A percentile compares a stretch with the other conserved stretches of the same genome.
Conservation (phyloP, 2,113 vertebrate species). For the Ptyas mucosa region DNA sequence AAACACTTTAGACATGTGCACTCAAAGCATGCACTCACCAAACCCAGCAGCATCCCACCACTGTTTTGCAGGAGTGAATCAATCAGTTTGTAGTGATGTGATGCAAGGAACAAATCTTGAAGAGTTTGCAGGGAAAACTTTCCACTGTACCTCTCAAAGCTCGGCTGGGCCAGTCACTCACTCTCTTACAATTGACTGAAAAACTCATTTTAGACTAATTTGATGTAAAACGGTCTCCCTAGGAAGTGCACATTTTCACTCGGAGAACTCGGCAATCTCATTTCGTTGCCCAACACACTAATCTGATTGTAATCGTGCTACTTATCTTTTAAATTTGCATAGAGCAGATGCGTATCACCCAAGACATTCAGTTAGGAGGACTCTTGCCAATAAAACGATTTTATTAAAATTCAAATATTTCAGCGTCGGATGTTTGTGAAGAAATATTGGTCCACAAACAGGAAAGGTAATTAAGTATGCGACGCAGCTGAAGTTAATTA, state of each 20-base stretch:
- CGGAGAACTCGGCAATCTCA: constrained; percentile 49
- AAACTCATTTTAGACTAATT: constrained; percentile 64
- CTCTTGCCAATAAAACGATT: constrained; percentile 58
- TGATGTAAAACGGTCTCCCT: constrained; percentile 59
- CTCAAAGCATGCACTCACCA: too few species aligned
- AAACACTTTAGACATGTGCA: too few species aligned
- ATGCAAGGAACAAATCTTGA: constrained; percentile 27
- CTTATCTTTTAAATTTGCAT: constrained; percentile 70
- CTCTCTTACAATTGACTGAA: constrained; percentile 41
- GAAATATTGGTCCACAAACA: not conserved
- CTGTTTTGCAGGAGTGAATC: constrained; percentile 21
- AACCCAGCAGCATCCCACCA: too few species aligned
- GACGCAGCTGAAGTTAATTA: not conserved
- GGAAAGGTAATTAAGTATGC: not conserved
- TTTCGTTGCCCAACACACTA: constrained; percentile 64
- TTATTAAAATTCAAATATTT: constrained; percentile 62
- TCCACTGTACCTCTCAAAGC: constrained; percentile 7
- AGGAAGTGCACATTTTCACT: constrained; percentile 59
- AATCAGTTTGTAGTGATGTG: constrained; percentile 18
- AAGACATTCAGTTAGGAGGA: constrained; percentile 61
- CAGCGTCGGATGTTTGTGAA: constrained; percentile 13
- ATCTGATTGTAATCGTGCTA: constrained; percentile 70
- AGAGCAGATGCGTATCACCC: constrained; percentile 63
- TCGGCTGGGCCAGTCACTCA: constrained; percentile 36
- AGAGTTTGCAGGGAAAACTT: constrained; percentile 25